Percentiles rank a stretch among this genome's conserved stretches.
Conservation (phyloP, 2,113 vertebrate species). For the Anarhynchus alexandrinus region DNA sequence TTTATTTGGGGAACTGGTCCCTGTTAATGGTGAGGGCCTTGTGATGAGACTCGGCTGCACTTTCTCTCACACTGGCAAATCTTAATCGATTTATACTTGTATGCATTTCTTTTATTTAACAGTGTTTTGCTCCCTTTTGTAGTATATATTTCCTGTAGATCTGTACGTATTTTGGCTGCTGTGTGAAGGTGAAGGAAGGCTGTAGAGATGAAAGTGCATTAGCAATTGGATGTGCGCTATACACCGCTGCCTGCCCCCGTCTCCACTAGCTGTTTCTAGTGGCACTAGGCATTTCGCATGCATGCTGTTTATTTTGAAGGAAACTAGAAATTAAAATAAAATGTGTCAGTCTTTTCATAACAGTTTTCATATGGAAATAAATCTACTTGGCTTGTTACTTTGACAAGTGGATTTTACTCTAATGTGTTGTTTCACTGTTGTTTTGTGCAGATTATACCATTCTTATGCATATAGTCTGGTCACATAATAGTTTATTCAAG, state of each 20-base stretch:
- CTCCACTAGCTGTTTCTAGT: background rate
- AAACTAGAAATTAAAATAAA: background rate
- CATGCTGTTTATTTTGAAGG: background rate
- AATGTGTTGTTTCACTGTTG: background rate
- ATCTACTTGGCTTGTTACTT: background rate
- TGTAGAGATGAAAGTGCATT: rapidly evolving
- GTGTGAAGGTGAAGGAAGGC: background rate
- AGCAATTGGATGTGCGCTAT: background rate
- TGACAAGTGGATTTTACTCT: background rate
- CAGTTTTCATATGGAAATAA: background rate
- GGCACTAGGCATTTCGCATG: background rate
- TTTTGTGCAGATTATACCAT: background rate
- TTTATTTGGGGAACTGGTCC: background rate
- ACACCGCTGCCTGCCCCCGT: rapidly evolving
- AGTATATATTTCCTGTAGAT: background rate
- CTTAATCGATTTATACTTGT: background rate
- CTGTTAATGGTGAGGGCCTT: rapidly evolving
- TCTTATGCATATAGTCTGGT: constrained; percentile 6
- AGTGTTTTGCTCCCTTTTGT: background rate
- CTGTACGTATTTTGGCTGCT: background rate
- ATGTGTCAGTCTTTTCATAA: background rate
- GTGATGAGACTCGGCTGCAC: background rate
- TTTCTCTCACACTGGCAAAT: background rate
- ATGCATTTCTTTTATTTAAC: background rate
- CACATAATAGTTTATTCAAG: background rate